phyloP scores from a whole-genome alignment of 2,797 vertebrate species.

The Neomorphus geoffroyi region DNA sequence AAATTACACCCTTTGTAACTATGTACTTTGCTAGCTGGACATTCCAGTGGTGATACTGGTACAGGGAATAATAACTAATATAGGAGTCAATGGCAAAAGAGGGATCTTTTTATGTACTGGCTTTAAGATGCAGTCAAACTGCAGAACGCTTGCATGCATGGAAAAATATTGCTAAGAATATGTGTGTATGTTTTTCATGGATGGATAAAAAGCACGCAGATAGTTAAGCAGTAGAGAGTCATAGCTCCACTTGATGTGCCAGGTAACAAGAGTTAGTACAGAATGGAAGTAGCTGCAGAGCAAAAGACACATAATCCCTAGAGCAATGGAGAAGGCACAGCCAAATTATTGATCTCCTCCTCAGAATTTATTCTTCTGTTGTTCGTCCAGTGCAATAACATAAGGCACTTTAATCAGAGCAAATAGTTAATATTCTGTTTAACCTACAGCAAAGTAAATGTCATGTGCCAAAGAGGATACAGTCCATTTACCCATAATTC shows the following conservation, averaged over 20 bases:
- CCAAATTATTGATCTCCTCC: neutral
- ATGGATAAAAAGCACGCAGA: neutral
- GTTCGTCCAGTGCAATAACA: neutral
- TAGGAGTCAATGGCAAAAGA: neutral
- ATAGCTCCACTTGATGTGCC: neutral
- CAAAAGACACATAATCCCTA: neutral
- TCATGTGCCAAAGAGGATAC: neutral
- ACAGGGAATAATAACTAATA: neutral
- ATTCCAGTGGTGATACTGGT: neutral
- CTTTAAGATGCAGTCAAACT: neutral
- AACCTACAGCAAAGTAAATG: neutral
- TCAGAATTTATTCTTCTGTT: neutral
- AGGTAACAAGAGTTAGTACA: neutral
- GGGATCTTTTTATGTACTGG: neutral
- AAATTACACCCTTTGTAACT: neutral
- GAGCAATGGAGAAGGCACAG: neutral
- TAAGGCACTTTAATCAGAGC: neutral
- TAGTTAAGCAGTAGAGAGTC: neutral
- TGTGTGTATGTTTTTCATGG: neutral
- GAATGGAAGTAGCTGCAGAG: neutral
- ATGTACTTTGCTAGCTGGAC: neutral
- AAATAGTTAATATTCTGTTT: constrained; percentile 41
- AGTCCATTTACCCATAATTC: constrained; percentile 29
- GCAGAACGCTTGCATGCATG: neutral
- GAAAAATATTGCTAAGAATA: neutral